Percentiles rank a stretch among this genome's conserved stretches.
phyloP scores from a whole-genome alignment of 2,797 vertebrate species.

The Tarsius wallacei region DNA sequence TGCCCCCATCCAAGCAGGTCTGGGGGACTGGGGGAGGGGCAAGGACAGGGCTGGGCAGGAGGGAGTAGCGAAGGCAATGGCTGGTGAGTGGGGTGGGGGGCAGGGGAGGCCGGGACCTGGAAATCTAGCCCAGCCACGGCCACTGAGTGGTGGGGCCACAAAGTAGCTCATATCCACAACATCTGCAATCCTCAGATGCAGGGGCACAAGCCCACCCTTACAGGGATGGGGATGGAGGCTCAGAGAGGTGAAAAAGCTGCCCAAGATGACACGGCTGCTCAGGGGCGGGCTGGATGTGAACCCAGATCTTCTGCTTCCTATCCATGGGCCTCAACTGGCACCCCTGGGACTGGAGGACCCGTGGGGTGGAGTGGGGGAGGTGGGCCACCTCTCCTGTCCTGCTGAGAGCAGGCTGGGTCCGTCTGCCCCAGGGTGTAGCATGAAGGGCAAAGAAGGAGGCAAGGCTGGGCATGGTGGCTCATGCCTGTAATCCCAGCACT shows the following conservation, averaged over 20 bases:
- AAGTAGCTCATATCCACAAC: background rate
- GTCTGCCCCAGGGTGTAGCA: background rate
- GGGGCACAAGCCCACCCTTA: background rate
- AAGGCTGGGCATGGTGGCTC: background rate
- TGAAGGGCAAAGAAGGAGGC: background rate
- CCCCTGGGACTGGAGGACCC: background rate
- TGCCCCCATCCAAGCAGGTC: background rate
- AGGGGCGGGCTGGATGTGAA: background rate
- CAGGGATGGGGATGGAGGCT: rapidly evolving
- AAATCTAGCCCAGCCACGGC: background rate
- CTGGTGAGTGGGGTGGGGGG: background rate
- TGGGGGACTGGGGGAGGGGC: background rate
- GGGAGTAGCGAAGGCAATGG: background rate
- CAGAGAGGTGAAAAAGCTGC: background rate
- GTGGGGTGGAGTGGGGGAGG: too few species aligned
- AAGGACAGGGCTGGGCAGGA: background rate
- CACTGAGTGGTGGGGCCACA: background rate
- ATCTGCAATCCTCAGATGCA: too few species aligned
- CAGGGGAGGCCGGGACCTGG: background rate
- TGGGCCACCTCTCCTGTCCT: background rate
- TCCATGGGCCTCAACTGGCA: background rate
- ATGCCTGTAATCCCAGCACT: too few species aligned
- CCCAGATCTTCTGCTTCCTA: background rate
- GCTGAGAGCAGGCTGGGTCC: background rate
- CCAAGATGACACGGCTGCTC: background rate